phyloP scores from a whole-genome alignment of 2,113 vertebrate genomes.

The Lophotis ruficrista region DNA sequence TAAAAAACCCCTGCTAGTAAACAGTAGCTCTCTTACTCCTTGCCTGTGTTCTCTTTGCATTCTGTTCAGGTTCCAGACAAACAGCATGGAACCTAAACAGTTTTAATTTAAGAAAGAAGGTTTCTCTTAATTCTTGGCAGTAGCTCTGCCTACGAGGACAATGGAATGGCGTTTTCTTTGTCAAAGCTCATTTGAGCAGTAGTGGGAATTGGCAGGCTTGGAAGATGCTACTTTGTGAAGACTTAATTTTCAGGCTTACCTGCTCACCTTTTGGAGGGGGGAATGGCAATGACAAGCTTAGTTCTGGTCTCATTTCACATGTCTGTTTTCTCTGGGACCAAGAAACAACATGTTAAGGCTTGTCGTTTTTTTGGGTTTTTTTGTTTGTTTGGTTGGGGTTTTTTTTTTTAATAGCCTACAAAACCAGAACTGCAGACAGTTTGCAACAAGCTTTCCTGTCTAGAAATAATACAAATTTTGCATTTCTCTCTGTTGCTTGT shows the following conservation, averaged over 20 bases:
- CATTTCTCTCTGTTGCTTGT: background rate
- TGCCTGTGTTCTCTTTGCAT: rapidly evolving
- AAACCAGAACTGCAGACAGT: background rate
- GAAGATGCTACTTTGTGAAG: background rate
- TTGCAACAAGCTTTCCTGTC: background rate
- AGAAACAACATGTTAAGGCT: background rate
- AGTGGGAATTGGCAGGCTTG: background rate
- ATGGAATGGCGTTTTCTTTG: background rate
- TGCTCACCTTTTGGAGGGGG: background rate
- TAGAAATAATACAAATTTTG: background rate
- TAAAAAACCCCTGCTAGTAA: rapidly evolving
- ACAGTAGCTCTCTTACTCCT: background rate
- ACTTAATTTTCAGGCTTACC: background rate
- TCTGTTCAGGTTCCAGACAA: background rate
- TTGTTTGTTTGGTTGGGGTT: too few species aligned
- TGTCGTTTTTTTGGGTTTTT: rapidly evolving
- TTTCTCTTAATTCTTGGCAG: background rate
- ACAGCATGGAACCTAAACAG: background rate
- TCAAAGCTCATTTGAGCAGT: background rate
- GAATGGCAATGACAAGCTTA: background rate
- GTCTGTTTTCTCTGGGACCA: background rate
- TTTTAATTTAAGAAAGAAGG: background rate
- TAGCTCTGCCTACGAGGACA: background rate
- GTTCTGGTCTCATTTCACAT: background rate
- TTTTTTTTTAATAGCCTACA: background rate